Conservation (phyloP, 2,113 vertebrate species). For the Toxotes chatareus region DNA sequence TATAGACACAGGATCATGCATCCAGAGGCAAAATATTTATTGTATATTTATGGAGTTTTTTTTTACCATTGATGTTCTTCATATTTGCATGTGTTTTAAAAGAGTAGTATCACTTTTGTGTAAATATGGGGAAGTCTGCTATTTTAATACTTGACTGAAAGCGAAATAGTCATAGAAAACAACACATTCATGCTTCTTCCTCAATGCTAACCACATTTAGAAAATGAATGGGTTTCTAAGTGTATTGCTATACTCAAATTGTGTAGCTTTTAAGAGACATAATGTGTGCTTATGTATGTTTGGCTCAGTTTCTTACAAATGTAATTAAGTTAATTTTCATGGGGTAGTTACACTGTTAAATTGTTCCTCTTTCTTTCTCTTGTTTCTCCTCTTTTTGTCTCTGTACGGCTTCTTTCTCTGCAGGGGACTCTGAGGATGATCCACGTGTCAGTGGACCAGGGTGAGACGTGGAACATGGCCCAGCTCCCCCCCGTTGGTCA, state of each 20-base stretch:
- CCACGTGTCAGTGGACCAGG: slow-evolving; percentile 90
- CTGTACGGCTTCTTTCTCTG: slow-evolving; percentile 15
- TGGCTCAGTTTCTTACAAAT: background rate
- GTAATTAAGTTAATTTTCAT: background rate
- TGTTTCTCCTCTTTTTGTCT: background rate
- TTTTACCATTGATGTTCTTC: background rate
- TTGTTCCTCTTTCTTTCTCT: background rate
- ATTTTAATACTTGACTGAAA: too few relatives aligned
- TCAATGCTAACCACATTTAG: background rate
- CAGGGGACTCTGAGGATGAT: slow-evolving; percentile 89
- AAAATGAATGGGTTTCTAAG: background rate
- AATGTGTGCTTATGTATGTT: too few relatives aligned
- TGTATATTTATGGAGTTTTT: too few relatives aligned
- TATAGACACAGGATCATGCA: slow-evolving; percentile 19
- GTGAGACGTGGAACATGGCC: slow-evolving; percentile 93
- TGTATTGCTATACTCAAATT: background rate
- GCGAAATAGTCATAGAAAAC: background rate
- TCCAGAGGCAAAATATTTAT: background rate
- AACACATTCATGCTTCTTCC: background rate
- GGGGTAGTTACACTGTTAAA: background rate
- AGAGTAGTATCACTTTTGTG: background rate
- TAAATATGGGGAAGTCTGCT: background rate
- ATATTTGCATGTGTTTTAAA: background rate
- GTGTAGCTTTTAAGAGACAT: background rate
- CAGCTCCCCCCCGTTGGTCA: slow-evolving; percentile 93